phyloP scores from a whole-genome alignment of 2,888 invertebrate species.

The Pachydiplax longipennis region DNA sequence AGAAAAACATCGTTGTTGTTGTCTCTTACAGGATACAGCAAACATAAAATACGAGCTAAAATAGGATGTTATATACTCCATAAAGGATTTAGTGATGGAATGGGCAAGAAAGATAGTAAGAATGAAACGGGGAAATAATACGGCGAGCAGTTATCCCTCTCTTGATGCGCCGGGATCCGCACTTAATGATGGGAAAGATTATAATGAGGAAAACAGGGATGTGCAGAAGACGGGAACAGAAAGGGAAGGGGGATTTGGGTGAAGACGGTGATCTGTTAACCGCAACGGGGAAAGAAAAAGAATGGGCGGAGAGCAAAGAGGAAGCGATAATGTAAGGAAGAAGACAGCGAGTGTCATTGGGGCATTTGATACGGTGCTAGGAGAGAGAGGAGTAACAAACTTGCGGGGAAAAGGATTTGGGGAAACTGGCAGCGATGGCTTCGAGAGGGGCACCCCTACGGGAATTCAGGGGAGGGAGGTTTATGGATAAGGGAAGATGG shows the following conservation, averaged over 20 bases:
- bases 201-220: not conserved
- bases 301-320: not conserved
- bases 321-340: not conserved
- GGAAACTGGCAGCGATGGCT: not conserved
- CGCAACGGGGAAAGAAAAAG: not conserved
- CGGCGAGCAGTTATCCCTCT: not conserved
- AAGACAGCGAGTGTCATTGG: not conserved
- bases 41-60: too few species aligned
- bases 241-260: not conserved
- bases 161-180: not conserved
- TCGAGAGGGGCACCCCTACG: not conserved
- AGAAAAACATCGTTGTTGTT: too few species aligned
- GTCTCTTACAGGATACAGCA: too few species aligned
- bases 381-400: not conserved
- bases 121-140: not conserved
- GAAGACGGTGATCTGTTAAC: too few species aligned
- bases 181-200: not conserved
- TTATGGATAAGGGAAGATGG: not conserved
- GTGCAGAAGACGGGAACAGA: not conserved
- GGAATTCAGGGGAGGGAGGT: not conserved
- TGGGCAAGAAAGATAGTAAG: not conserved
- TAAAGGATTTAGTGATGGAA: not conserved
- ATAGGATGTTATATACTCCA: not conserved
- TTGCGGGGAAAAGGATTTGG: not conserved
- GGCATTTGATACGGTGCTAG: not conserved